Conservation (phyloP, 2,888 invertebrate species). For the Cryptocheilus praepositus region DNA sequence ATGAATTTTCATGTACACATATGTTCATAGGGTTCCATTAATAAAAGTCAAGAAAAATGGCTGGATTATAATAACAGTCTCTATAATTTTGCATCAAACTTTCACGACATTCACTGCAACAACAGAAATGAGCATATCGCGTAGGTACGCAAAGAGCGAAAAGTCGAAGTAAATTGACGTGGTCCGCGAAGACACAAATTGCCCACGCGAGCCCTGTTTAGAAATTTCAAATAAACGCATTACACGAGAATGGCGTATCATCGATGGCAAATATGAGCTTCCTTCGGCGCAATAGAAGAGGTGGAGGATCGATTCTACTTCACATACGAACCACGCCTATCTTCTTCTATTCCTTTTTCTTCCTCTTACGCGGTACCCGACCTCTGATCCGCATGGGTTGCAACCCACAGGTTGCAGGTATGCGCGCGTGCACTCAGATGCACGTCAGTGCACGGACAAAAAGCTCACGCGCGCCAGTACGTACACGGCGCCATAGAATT, state of each 20-base stretch:
- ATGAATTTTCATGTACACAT: no score
- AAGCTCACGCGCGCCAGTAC: slow-evolving; percentile 6
- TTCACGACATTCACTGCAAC: no score
- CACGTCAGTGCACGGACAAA: slow-evolving; percentile 10
- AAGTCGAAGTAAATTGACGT: no score
- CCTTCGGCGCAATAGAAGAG: slow-evolving; percentile 46
- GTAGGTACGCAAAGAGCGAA: no score
- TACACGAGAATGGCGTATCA: slow-evolving; percentile 54
- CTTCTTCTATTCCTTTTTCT: slow-evolving; percentile 56
- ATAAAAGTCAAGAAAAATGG: no score
- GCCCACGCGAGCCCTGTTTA: no score
- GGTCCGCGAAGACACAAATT: no score
- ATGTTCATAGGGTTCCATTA: no score
- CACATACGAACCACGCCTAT: slow-evolving; percentile 69
- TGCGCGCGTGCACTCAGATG: slow-evolving; percentile 26
- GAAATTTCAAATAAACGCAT: neutral
- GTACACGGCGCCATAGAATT: slow-evolving; percentile 4
- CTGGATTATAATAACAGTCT: no score
- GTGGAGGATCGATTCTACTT: slow-evolving; percentile 67
- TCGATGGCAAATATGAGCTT: slow-evolving; percentile 21
- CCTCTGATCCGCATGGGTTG: slow-evolving; percentile 57
- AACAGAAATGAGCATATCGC: no score
- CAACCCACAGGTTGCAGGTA: slow-evolving; percentile 54
- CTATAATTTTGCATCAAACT: no score
- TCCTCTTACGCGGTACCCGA: slow-evolving; percentile 59